Conservation (phyloP, 2,113 vertebrate species). For the Hemiprocne comata region DNA sequence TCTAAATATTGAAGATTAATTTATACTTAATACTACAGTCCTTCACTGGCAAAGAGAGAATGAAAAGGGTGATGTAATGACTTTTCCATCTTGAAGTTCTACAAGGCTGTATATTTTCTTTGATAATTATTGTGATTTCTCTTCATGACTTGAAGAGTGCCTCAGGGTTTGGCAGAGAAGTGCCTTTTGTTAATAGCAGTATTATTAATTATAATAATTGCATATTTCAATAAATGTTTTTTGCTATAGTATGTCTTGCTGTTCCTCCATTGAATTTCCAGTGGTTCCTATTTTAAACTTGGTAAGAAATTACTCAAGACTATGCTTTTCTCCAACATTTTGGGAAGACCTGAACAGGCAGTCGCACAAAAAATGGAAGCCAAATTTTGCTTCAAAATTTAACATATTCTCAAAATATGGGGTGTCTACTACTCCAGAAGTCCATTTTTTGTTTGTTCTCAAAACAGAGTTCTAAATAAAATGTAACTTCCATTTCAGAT, state of each 20-base stretch:
- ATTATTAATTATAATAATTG: conserved; percentile 50
- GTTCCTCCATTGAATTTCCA: neutral
- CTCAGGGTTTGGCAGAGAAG: conserved; percentile 23
- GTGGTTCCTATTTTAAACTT: neutral
- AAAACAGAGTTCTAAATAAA: neutral
- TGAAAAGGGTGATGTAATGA: neutral
- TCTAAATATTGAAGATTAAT: neutral
- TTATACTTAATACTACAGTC: neutral
- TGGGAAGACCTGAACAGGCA: neutral
- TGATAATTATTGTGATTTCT: conserved; percentile 46
- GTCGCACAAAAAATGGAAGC: neutral
- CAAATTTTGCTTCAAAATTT: neutral
- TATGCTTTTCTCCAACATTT: neutral
- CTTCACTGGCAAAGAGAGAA: neutral
- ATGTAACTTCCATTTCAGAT: neutral
- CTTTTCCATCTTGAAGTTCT: conserved; percentile 22
- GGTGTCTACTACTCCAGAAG: neutral
- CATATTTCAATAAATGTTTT: neutral
- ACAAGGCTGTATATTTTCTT: neutral
- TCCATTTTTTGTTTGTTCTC: neutral
- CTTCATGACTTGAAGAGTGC: conserved; percentile 6
- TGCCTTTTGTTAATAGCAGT: neutral
- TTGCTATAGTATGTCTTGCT: neutral
- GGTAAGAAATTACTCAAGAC: neutral
- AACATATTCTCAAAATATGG: neutral